A percentile compares a stretch with the other conserved stretches of the same genome.
Evolutionary conservation across 2,888 invertebrate species (phyloP).

Genomic region (Spilarctia lutea): DNA sequence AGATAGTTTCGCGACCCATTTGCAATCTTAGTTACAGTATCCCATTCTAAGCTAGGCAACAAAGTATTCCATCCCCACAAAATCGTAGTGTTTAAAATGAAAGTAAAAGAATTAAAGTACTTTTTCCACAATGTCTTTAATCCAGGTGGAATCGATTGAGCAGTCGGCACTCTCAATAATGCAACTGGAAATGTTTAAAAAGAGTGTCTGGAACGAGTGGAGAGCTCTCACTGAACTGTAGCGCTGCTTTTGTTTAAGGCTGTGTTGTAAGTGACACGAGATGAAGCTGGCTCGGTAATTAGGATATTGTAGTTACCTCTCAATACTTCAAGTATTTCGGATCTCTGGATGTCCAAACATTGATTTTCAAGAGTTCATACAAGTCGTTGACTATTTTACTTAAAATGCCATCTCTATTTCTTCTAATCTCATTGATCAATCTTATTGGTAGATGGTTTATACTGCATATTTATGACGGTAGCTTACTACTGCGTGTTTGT

Average conservation of each 20-base stretch:
- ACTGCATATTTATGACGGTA: too few species aligned
- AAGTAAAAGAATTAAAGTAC: constrained; percentile 47
- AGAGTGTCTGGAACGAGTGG: constrained; percentile 57
- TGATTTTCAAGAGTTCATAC: too few species aligned
- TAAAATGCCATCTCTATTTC: too few species aligned
- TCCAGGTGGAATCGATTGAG: constrained; percentile 61
- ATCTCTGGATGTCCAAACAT: too few species aligned
- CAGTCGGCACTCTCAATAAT: constrained; percentile 60
- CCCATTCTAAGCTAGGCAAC: constrained; percentile 1
- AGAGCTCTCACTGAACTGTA: constrained; percentile 52
- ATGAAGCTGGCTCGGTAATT: not conserved
- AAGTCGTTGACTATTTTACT: too few species aligned
- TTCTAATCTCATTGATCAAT: too few species aligned
- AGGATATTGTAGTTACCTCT: not conserved
- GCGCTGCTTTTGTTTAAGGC: constrained; percentile 58
- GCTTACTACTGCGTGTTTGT: too few species aligned
- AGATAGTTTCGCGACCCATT: constrained; percentile 2
- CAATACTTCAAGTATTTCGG: too few species aligned
- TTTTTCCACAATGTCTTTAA: constrained; percentile 43
- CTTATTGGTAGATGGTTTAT: too few species aligned
- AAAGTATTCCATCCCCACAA: constrained; percentile 30
- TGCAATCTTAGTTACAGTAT: constrained; percentile 5
- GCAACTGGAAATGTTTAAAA: constrained; percentile 66
- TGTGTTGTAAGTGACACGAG: constrained; percentile 16
- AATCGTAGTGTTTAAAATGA: constrained; percentile 47